phyloP scores from a whole-genome alignment of 2,888 invertebrate species.

The Scrobipalpa atriplicella region DNA sequence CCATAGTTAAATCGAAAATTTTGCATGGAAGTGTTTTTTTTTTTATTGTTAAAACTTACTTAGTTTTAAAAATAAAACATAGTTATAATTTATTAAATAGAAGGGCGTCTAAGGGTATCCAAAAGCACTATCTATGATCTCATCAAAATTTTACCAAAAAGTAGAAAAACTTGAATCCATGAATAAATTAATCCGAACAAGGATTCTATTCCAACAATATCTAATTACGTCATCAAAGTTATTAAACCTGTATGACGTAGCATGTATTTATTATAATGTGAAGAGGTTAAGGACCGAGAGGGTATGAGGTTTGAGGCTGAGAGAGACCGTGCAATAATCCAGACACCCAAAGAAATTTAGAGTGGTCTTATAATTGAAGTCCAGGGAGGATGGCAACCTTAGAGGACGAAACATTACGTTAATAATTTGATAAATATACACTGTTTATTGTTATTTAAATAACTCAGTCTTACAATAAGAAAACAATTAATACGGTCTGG shows the following conservation, averaged over 20 bases:
- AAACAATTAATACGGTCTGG: too few relatives aligned
- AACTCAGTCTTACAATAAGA: too few relatives aligned
- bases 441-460: too few relatives aligned
- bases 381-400: too few relatives aligned
- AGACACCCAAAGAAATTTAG: conserved; percentile 54
- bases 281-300: conserved; percentile 53
- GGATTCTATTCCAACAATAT: neutral
- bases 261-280: conserved; percentile 31
- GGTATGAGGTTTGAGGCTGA: conserved; percentile 30
- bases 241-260: neutral
- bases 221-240: conserved; percentile 18
- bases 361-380: conserved; percentile 41
- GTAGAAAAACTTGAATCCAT: neutral
- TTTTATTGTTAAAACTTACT: too few relatives aligned
- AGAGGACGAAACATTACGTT: neutral
- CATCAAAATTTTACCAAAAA: neutral
- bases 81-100: too few relatives aligned
- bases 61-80: too few relatives aligned
- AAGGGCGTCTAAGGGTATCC: too few relatives aligned
- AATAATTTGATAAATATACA: too few relatives aligned
- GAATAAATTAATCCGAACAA: neutral
- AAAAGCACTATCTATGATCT: too few relatives aligned
- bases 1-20: too few relatives aligned
- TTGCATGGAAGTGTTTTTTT: too few relatives aligned
- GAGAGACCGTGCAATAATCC: conserved; percentile 51